Evolutionary conservation across 2,797 vertebrate species (phyloP).

Genomic region (Falco columbarius): DNA sequence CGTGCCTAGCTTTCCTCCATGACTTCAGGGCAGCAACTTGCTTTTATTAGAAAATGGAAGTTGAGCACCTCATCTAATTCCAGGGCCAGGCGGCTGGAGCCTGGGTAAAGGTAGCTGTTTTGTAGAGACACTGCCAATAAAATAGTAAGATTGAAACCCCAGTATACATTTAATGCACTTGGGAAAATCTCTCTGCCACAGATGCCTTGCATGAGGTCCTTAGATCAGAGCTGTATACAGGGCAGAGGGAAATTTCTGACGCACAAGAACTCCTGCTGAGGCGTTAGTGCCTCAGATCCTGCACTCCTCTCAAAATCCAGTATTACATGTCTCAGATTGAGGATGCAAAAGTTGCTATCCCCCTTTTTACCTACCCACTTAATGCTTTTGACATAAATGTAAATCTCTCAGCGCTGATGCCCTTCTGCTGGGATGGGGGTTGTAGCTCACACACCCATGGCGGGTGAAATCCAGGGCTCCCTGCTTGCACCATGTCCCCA

Average conservation of each 20-base stretch:
- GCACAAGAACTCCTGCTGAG: fast-evolving
- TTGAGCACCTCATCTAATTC: background rate
- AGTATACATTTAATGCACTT: background rate
- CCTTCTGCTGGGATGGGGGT: background rate
- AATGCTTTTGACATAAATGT: background rate
- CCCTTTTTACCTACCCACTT: background rate
- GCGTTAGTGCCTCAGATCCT: background rate
- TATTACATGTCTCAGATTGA: background rate
- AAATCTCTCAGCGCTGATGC: background rate
- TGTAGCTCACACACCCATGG: background rate
- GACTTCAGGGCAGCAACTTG: background rate
- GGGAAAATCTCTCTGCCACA: background rate
- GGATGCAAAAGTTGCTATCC: background rate
- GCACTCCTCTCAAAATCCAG: background rate
- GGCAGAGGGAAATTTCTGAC: background rate
- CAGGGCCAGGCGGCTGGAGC: background rate
- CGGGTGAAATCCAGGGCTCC: background rate
- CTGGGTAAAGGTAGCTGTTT: background rate
- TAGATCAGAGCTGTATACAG: background rate
- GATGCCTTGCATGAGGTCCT: background rate
- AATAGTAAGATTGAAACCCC: background rate
- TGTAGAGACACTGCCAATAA: background rate
- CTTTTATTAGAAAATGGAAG: background rate
- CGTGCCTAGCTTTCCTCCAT: background rate
- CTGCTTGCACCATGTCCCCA: background rate